A percentile compares a stretch with the other conserved stretches of the same genome.
These are phyloP conservation scores for Vollenhovia emeryi DNA, from an alignment of 1,140 invertebrate genomes.

Conservation along the genomic window DNA sequence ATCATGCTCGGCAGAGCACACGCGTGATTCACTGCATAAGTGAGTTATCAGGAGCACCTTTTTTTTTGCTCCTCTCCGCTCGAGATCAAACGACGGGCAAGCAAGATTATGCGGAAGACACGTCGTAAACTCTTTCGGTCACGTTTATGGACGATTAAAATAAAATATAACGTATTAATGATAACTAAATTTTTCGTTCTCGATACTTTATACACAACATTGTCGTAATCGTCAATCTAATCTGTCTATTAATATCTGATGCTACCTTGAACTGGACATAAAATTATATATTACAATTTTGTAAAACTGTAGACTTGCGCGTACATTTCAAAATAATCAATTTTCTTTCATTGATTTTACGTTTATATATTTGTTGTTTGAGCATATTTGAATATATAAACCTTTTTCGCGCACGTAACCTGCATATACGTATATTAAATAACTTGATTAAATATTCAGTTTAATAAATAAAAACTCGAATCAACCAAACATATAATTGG, in stretches of 20 bases:
- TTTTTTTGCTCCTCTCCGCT: slow-evolving; percentile 59
- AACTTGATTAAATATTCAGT: background rate
- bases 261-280: background rate
- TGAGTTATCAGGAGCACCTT: slow-evolving; percentile 77
- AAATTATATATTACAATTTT: slow-evolving; percentile 3
- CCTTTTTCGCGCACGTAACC: background rate
- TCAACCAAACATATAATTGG: background rate
- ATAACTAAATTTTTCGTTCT: background rate
- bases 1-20: slow-evolving; percentile 73
- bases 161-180: background rate
- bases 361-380: background rate
- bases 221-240: too few species aligned
- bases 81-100: background rate
- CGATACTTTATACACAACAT: background rate
- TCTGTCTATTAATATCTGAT: background rate
- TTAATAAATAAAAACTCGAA: background rate
- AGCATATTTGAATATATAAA: background rate
- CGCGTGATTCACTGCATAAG: slow-evolving; percentile 75
- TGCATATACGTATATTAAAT: background rate
- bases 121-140: background rate
- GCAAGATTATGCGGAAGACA: background rate
- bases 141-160: background rate
- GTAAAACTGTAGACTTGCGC: background rate
- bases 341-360: background rate
- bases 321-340: background rate